Percentiles rank a stretch among this genome's conserved stretches.
Conservation (phyloP, 2,888 invertebrate genomes). For the Agonum fuliginosum region DNA sequence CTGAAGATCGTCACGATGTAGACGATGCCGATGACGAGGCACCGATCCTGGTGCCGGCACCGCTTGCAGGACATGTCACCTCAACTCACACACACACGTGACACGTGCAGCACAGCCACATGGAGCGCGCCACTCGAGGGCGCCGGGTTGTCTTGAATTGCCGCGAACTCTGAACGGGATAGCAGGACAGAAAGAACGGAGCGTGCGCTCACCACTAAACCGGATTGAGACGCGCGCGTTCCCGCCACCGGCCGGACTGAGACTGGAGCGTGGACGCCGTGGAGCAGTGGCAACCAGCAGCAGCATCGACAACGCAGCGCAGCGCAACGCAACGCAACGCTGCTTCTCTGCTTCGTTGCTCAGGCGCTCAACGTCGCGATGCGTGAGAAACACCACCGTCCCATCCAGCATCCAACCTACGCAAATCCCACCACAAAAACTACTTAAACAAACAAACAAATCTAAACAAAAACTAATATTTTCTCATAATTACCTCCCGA, state of each 20-base stretch:
- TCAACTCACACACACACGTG: conserved; percentile 37
- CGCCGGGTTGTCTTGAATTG: not conserved
- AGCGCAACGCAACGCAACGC: conserved; percentile 43
- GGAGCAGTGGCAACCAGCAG: conserved; percentile 15
- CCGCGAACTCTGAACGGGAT: not conserved
- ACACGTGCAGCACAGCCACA: conserved; percentile 26
- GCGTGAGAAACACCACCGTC: conserved; percentile 5
- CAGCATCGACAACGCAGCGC: conserved; percentile 24
- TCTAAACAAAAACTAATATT: conserved; percentile 3
- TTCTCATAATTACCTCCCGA: not conserved
- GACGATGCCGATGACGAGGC: conserved; percentile 76
- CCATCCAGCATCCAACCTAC: not conserved
- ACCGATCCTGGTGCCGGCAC: conserved; percentile 70
- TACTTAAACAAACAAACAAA: not conserved
- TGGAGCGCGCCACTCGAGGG: conserved; percentile 7
- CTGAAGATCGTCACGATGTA: conserved; percentile 79
- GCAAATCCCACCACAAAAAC: conserved; percentile 18
- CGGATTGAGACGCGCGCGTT: conserved; percentile 31
- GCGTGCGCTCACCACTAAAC: conserved; percentile 21
- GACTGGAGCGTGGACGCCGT: conserved; percentile 44
- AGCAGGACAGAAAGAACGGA: conserved; percentile 10
- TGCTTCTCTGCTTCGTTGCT: not conserved
- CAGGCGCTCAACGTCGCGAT: conserved; percentile 39
- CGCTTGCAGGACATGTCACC: conserved; percentile 55
- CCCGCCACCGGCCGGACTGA: conserved; percentile 48